Conservation (phyloP, 2,113 vertebrate genomes). For the Pteronura brasiliensis region DNA sequence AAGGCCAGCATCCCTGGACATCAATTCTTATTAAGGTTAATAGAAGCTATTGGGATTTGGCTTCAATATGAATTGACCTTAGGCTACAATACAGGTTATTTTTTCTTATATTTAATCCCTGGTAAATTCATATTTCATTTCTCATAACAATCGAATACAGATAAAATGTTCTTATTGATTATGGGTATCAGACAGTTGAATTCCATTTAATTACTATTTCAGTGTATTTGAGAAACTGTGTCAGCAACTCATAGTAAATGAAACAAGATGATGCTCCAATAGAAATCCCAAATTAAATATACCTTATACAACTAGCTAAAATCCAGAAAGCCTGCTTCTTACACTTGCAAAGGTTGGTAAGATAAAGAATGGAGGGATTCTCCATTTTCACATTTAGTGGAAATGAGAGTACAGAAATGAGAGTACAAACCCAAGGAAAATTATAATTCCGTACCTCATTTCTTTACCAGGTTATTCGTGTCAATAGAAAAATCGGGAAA, state of each 20-base stretch:
- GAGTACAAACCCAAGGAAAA: slow-evolving; percentile 11
- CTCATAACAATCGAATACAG: background rate
- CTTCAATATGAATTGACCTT: background rate
- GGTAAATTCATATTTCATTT: slow-evolving; percentile 17
- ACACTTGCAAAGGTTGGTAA: background rate
- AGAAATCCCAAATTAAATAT: slow-evolving; percentile 25
- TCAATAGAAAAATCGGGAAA: slow-evolving; percentile 18
- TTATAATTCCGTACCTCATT: background rate
- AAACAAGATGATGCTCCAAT: background rate
- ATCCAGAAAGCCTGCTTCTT: slow-evolving; percentile 2
- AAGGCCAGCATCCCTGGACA: background rate
- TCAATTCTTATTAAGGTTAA: background rate
- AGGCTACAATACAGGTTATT: background rate
- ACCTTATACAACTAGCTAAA: background rate
- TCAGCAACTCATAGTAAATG: background rate
- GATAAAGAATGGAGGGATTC: background rate
- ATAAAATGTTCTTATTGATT: background rate
- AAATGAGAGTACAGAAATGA: background rate
- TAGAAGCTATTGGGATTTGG: background rate
- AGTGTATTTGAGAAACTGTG: slow-evolving; percentile 12
- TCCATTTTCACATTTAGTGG: background rate
- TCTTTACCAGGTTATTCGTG: background rate
- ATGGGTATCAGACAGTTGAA: background rate
- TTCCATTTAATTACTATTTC: background rate
- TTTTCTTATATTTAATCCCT: slow-evolving; percentile 27